phyloP scores from a whole-genome alignment of 2,888 invertebrate species.

The Troides aeacus region DNA sequence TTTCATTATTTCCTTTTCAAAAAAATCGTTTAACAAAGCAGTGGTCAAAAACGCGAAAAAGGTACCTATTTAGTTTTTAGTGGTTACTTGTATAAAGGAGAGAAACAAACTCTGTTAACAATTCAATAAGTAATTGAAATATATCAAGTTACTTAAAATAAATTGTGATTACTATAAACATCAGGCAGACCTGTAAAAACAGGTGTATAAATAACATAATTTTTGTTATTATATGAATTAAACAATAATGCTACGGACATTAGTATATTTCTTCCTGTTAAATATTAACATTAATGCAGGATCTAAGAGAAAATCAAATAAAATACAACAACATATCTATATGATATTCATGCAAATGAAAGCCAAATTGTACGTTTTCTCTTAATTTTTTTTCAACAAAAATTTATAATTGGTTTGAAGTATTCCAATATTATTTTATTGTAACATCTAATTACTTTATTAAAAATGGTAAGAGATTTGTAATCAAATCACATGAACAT shows the following conservation, averaged over 20 bases:
- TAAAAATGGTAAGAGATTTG: background rate
- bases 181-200: background rate
- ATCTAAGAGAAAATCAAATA: too few relatives aligned
- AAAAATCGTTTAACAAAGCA: slow-evolving; percentile 5
- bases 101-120: background rate
- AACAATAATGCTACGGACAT: too few relatives aligned
- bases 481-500: background rate
- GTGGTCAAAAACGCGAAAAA: background rate
- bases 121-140: background rate
- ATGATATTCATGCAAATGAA: too few relatives aligned
- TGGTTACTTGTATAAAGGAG: background rate
- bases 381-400: too few relatives aligned
- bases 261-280: too few relatives aligned
- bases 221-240: background rate
- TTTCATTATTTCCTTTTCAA: slow-evolving; percentile 51
- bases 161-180: background rate
- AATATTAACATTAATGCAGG: too few relatives aligned
- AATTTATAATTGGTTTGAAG: too few relatives aligned
- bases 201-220: background rate
- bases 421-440: too few relatives aligned
- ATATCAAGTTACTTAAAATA: background rate
- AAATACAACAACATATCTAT: too few relatives aligned
- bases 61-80: background rate
- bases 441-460: background rate
- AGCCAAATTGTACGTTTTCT: too few relatives aligned